Base-by-base conservation (phyloP, 2,888 invertebrate species). In the Rotaria sp. region DNA sequence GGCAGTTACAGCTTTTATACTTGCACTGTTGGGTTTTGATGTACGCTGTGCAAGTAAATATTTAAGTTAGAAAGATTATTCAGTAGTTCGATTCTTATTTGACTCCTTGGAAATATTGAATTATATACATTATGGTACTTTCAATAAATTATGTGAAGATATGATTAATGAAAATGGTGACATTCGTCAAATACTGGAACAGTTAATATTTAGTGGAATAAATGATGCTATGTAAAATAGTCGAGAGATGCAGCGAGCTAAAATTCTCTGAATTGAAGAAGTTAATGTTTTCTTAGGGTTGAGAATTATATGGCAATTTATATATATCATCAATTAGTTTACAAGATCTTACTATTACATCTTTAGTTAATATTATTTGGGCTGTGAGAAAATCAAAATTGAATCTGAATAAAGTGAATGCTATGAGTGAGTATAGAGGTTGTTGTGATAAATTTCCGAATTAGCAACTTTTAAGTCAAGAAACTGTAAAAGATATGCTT, bases 201-300 rank as follows among this genome's bases (percentile, higher is more conserved):
- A 50, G 24, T n/a, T 84, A n/a, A 38, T 74, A 8, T 74, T 10
- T 1, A 35, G 15, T 15, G 11, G 18, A 7, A 35, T 15, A 15
- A 10, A 15, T 15, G 35, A 84, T 10, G 2, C 3, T 52, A n/a
- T 2, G 7, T 38, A 52, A 52, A 11, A 2, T 38, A 55, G 48
- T 38, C 8, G 11, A 26, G 13, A 52, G 1, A 21, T 2, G 2
- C 7, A 30, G 30, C 30, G 55, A 26, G 18, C 50, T 2, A 84
- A 52, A 84, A 52, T 84, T 55, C 24, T 84, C 0, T 15, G 52
- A 2, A 35, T 84, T 41, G 84, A 84, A 41, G 84, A 84, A 52
- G 84, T 84, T 26, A 55, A 84, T 41, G 59, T 84, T n/a, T 84
- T 84, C 52, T 59, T 84, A n/a, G 8, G 11, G 21, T 52, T 18